Evolutionary conservation across 2,113 vertebrate genomes (phyloP), one percentile per base, ranked within the genome.

Genomic region (Chroicocephalus ridibundus): DNA sequence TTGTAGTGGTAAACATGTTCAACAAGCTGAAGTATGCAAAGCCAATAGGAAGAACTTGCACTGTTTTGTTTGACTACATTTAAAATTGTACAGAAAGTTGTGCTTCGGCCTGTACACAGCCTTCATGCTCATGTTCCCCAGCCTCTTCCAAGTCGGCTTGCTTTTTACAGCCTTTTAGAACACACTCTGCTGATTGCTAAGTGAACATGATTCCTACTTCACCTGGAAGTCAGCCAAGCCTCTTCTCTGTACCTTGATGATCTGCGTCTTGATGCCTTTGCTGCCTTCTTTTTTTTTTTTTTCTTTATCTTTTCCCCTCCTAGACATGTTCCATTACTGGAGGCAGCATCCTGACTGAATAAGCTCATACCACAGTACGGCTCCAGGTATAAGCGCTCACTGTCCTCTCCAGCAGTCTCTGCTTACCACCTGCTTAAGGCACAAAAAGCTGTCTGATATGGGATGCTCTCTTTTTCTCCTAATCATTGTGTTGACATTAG

Each of bases 391-490:
- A 74, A 66, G 31, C 44, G 38, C 34, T 79, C 31, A 1, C 31
- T 61, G 36, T 66, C 49, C 24, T 86, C 55, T 86, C 13, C 79
- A 70, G 64, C 52, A 78, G 42, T 34, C 72, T 95, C 79, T 93
- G 69, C 66, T 89, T 83, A 20, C 54, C 64, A 76, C 71, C 71
- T 82, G 75, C 60, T 94, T 40, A 34, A 38, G 44, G 69, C 80
- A 65, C 9, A 8, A 15, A 83, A 91, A 92, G 20, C 69, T 75
- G 52, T 80, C 36, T 82, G 57, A 52, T 47, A 75, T 0, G 19
- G 64, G 52, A 57, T 64, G 52, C 60, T 82, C 12, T 79, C 51
- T 58, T 79, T 79, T 93, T 94, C 55, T 95, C 38, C 79, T 68
- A 13, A 34, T 62, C 40, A 3, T 66, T 70, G 54, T 61, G 22